Conservation (phyloP, 2,797 vertebrate species). For the Pseudochromis fuscus region DNA sequence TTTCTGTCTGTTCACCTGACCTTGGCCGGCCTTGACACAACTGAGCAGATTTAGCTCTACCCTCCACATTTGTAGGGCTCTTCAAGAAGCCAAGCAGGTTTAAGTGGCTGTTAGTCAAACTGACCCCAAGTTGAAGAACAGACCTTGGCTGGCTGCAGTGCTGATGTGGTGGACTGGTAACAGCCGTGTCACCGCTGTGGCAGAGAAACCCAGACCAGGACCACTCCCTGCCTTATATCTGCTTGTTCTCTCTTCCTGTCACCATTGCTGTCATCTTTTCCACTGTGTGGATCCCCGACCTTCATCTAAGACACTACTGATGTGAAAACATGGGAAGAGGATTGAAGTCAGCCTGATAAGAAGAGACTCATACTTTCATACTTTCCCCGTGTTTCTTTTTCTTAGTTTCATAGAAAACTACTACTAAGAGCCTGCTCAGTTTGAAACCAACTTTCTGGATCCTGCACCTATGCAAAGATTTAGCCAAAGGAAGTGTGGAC, state of each 20-base stretch:
- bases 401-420: slow-evolving; percentile 27
- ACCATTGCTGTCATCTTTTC: slow-evolving; percentile 53
- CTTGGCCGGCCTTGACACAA: slow-evolving; percentile 69
- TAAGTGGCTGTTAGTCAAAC: slow-evolving; percentile 74
- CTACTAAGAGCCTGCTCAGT: slow-evolving; percentile 40
- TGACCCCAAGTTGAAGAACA: slow-evolving; percentile 65
- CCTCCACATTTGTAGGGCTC: slow-evolving; percentile 61
- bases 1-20: slow-evolving; percentile 66
- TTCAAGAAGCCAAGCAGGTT: slow-evolving; percentile 65
- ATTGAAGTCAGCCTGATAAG: slow-evolving; percentile 61
- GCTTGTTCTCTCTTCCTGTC: slow-evolving; percentile 50
- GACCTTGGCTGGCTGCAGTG: slow-evolving; percentile 50
- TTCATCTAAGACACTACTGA: slow-evolving; percentile 41
- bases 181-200: slow-evolving; percentile 56
- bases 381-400: slow-evolving; percentile 30
- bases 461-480: slow-evolving; percentile 62
- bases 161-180: slow-evolving; percentile 49
- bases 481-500: slow-evolving; percentile 57
- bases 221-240: slow-evolving; percentile 36
- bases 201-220: slow-evolving; percentile 48
- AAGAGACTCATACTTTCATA: slow-evolving; percentile 34
- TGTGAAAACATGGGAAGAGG: slow-evolving; percentile 49
- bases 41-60: slow-evolving; percentile 58
- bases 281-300: slow-evolving; percentile 29
- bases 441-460: slow-evolving; percentile 50